phyloP scores from a whole-genome alignment of 92 coral and sea anemone genomes.

The Actinernus sp. region DNA sequence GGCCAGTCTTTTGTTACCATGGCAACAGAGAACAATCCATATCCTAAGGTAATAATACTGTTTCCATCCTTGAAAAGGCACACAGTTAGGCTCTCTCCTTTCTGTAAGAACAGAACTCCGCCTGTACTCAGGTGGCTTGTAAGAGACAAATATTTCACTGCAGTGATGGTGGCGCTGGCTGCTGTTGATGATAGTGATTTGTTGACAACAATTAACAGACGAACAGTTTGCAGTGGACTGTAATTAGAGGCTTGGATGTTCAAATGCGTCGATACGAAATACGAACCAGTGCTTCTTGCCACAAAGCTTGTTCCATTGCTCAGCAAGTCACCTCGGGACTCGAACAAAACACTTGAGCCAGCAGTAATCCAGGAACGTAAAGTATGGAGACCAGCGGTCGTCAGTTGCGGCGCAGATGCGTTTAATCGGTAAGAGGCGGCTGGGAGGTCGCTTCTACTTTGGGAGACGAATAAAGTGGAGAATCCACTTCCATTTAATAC shows the following conservation, averaged over 20 bases:
- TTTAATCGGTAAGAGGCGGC: slow-evolving; percentile 10
- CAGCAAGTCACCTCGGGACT: not conserved
- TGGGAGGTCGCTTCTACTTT: slow-evolving; percentile 1
- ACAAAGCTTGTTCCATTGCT: slow-evolving; percentile 1
- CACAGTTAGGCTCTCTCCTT: slow-evolving; percentile 21
- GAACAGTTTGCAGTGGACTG: not conserved
- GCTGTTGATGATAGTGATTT: not conserved
- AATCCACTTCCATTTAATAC: slow-evolving; percentile 35
- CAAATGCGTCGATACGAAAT: slow-evolving; percentile 20
- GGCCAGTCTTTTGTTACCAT: slow-evolving; percentile 64
- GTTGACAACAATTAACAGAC: slow-evolving; percentile 19
- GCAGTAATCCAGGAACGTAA: slow-evolving; percentile 20
- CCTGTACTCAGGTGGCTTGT: slow-evolving; percentile 8
- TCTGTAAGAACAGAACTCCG: slow-evolving; percentile 34
- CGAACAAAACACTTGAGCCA: slow-evolving; percentile 14
- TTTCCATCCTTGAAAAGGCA: slow-evolving; percentile 5
- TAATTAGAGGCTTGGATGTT: slow-evolving; percentile 4
- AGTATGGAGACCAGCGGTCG: slow-evolving; percentile 30
- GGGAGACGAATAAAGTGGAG: slow-evolving; percentile 39
- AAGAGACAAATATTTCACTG: slow-evolving; percentile 11
- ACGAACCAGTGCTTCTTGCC: slow-evolving; percentile 26
- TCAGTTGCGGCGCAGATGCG: slow-evolving; percentile 2
- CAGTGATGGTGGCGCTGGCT: slow-evolving; percentile 20
- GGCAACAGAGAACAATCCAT: slow-evolving; percentile 36
- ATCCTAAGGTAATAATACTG: not conserved